Conservation (phyloP, 2,113 vertebrate genomes). For the Dromaius novaehollandiae region DNA sequence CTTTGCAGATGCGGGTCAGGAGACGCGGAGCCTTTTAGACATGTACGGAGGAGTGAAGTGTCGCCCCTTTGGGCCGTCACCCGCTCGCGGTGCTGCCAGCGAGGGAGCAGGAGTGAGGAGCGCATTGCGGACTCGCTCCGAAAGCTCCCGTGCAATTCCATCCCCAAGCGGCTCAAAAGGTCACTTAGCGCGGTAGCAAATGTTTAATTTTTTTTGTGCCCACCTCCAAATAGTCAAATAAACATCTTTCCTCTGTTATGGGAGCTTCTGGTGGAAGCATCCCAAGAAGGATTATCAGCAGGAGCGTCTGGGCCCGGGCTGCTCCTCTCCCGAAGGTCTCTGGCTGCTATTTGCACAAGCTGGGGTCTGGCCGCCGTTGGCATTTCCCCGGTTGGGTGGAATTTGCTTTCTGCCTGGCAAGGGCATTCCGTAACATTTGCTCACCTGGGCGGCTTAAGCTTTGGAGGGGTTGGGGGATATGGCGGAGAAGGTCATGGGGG, state of each 20-base stretch:
- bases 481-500: slow-evolving; percentile 41
- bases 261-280: not conserved
- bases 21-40: not conserved
- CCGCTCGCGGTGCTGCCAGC: too few relatives aligned
- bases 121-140: accelerated
- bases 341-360: slow-evolving; percentile 77
- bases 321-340: slow-evolving; percentile 16
- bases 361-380: slow-evolving; percentile 67
- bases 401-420: slow-evolving; percentile 69
- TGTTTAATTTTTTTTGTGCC: not conserved
- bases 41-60: not conserved
- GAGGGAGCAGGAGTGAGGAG: not conserved
- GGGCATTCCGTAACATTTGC: slow-evolving; percentile 79
- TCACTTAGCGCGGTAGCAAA: not conserved
- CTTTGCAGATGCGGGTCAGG: not conserved
- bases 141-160: not conserved
- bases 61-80: not conserved
- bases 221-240: not conserved
- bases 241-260: not conserved
- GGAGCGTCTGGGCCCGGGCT: not conserved
- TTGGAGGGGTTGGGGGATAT: slow-evolving; percentile 2
- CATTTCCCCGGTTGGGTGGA: slow-evolving; percentile 75
- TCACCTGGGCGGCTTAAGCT: slow-evolving; percentile 77
- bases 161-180: slow-evolving; percentile 46
- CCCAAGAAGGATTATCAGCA: slow-evolving; percentile 35